phyloP scores from a whole-genome alignment of 2,888 invertebrate species.

The Chymomyza fuscimana region DNA sequence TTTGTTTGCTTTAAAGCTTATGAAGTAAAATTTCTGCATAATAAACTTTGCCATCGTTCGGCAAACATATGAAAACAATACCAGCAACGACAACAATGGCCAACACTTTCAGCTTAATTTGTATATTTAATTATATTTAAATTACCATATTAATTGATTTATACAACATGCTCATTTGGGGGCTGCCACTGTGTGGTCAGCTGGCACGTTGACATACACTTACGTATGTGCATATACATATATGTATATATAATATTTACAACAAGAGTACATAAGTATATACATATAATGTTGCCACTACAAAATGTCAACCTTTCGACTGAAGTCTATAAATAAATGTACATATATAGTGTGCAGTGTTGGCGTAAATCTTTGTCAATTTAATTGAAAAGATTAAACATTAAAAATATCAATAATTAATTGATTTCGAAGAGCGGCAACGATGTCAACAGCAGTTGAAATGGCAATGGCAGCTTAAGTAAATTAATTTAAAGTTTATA shows the following conservation, averaged over 20 bases:
- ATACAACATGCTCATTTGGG: conserved; percentile 54
- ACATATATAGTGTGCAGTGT: background rate
- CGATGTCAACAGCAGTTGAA: conserved; percentile 10
- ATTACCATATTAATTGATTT: conserved; percentile 66
- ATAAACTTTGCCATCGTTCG: background rate
- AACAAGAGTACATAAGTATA: too few relatives aligned
- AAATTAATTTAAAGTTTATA: conserved; percentile 40
- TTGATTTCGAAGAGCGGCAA: conserved; percentile 38
- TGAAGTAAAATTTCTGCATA: background rate
- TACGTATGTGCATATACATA: background rate
- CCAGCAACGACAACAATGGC: background rate
- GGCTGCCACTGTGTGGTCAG: conserved; percentile 30
- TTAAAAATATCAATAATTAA: conserved; percentile 69
- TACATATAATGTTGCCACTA: too few relatives aligned
- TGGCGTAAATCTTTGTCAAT: conserved; percentile 52
- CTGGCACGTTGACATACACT: background rate
- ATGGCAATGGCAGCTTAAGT: conserved; percentile 38
- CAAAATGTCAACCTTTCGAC: background rate
- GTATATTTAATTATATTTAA: conserved; percentile 55
- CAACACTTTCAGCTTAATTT: conserved; percentile 51
- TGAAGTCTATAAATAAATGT: background rate
- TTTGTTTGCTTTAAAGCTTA: background rate
- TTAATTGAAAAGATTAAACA: conserved; percentile 72
- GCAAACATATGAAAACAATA: background rate
- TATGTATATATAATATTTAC: too few relatives aligned